Conservation (phyloP, 2,888 invertebrate species). For the Operophtera brumata region DNA sequence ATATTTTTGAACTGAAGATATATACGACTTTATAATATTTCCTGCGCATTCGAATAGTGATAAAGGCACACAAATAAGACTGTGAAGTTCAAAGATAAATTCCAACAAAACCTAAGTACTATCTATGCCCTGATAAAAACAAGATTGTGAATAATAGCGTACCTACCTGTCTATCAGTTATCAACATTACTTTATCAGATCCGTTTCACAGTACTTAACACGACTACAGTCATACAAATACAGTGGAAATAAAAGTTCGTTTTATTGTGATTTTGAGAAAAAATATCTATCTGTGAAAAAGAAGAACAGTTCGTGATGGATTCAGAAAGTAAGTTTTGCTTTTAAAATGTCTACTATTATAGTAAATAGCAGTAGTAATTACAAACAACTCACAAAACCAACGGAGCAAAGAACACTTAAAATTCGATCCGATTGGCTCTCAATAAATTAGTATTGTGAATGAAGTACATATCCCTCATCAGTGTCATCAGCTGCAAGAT, state of each 20-base stretch:
- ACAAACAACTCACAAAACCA: too few species aligned
- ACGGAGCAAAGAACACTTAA: too few species aligned
- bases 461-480: too few species aligned
- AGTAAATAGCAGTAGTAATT: too few species aligned
- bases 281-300: not conserved
- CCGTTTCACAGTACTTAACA: not conserved
- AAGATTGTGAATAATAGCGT: too few species aligned
- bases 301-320: constrained; percentile 3
- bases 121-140: too few species aligned
- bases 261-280: not conserved
- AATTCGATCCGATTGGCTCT: too few species aligned
- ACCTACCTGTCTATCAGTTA: not conserved
- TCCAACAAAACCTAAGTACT: not conserved
- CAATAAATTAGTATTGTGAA: too few species aligned
- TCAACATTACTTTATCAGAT: constrained; percentile 2
- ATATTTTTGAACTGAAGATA: too few species aligned
- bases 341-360: not conserved
- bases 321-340: constrained; percentile 4
- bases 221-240: not conserved
- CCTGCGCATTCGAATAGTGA: not conserved
- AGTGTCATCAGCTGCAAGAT: too few species aligned
- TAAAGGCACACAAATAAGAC: not conserved
- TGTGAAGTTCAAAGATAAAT: not conserved
- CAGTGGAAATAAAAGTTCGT: constrained; percentile 1
- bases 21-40: too few species aligned